Evolutionary conservation across 1,140 invertebrate genomes (phyloP), one percentile per base, ranked within the genome.

Genomic region (Diachasmimorpha longicaudata): DNA sequence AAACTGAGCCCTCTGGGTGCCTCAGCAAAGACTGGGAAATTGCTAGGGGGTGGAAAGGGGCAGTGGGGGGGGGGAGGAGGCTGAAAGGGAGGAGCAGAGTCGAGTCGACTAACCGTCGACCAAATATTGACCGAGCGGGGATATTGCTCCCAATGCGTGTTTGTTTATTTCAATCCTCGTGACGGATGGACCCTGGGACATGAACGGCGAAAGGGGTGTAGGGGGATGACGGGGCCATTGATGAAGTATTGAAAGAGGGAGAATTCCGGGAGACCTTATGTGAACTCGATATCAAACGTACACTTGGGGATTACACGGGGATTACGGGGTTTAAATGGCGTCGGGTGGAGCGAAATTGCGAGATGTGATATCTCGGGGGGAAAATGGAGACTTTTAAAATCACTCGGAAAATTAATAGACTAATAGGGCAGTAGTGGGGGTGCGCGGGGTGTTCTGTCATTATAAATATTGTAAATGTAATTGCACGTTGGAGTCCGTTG

Each of bases 71-170:
- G 52, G 39, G 16, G 36, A 23, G 66, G 21, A 70, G 71, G 70
- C n/a, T 70, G 52, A 52, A 68, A 52, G 25, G 75, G 68, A 73
- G 74, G 71, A 81, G 78, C 77, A 80, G 81, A 87, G 83, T 79
- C 80, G 82, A 86, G 84, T 85, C 84, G 84, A 85, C 87, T 88
- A 89, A 89, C 86, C 86, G 83, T 86, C 86, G 82, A 79, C 81
- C 84, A 88, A 89, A 89, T 89, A 88, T 89, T 89, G 86, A 87
- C 86, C 84, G 81, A 87, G 86, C 85, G 84, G 86, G 86, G 87
- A 89, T 89, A 89, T 88, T 89, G 87, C 87, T 88, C 86, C 86
- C 85, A 83, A 88, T 87, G 85, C 84, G 83, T 88, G 86, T 88
- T 87, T 88, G 85, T 88, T 87, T 88, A 87, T 88, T 86, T 87